A percentile compares a stretch with the other conserved stretches of the same genome.
Conservation (phyloP, 2,797 vertebrate species). For the Kryptopterus vitreolus region DNA sequence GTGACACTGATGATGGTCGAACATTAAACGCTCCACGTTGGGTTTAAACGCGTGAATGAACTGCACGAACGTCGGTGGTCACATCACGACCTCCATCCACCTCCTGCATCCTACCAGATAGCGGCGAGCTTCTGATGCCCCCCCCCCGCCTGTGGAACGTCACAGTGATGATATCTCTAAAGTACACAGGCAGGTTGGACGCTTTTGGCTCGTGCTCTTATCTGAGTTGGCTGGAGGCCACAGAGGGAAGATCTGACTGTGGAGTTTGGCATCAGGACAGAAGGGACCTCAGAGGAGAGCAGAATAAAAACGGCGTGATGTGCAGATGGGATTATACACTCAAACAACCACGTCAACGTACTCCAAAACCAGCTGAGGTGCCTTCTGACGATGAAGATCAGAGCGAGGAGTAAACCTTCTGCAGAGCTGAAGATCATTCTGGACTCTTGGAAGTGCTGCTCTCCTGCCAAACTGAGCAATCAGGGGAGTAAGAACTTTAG, state of each 20-base stretch:
- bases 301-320: background rate
- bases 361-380: too few species aligned
- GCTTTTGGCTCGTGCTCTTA: background rate
- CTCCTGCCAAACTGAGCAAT: too few species aligned
- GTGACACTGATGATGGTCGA: background rate
- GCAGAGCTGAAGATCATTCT: too few species aligned
- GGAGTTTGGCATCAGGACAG: background rate
- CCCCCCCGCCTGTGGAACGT: constrained; percentile 28
- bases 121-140: constrained; percentile 11
- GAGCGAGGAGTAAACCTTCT: too few species aligned
- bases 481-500: too few species aligned
- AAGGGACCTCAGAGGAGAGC: background rate
- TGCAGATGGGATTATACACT: background rate
- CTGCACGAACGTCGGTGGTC: background rate
- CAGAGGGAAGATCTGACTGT: background rate
- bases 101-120: constrained; percentile 31
- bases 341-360: too few species aligned
- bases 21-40: background rate
- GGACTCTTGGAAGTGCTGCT: too few species aligned
- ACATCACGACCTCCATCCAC: constrained; percentile 6
- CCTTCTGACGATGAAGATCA: too few species aligned
- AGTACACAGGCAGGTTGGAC: constrained; percentile 22
- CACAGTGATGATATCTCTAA: constrained; percentile 40
- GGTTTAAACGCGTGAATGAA: background rate
- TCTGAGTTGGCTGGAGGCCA: background rate